Percentiles rank a stretch among this genome's conserved stretches.
Evolutionary conservation across 2,113 vertebrate genomes (phyloP).

Genomic region (Sphyrna mokarran): DNA sequence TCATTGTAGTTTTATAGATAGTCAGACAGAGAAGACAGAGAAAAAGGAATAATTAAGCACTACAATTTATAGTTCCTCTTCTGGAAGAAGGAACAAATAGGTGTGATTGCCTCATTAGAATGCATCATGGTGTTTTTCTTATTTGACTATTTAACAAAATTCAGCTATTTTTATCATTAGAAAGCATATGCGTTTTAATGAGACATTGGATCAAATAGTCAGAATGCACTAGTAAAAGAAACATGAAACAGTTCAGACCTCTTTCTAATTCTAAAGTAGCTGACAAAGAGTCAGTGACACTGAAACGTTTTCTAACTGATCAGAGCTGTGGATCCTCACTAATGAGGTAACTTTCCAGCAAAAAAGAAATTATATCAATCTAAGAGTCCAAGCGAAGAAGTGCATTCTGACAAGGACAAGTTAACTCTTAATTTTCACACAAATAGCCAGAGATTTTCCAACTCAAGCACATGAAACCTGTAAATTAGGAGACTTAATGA

Average conservation of each 20-base stretch:
- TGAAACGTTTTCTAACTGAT: constrained; percentile 12
- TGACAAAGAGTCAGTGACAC: not conserved
- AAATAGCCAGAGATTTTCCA: not conserved
- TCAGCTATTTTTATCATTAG: not conserved
- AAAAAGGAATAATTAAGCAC: not conserved
- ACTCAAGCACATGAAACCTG: not conserved
- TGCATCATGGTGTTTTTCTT: not conserved
- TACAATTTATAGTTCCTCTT: too few species aligned
- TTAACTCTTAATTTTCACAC: constrained; percentile 24
- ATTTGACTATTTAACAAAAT: constrained; percentile 5
- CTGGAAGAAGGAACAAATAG: not conserved
- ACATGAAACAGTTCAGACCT: constrained; percentile 4
- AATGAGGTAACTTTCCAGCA: constrained; percentile 8
- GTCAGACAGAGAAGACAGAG: not conserved
- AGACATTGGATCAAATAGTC: constrained; percentile 22
- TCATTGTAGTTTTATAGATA: not conserved
- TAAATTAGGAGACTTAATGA: not conserved
- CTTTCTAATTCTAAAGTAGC: not conserved
- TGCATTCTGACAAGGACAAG: not conserved
- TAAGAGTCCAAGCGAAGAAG: not conserved
- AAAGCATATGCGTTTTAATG: not conserved
- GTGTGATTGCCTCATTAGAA: not conserved
- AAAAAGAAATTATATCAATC: not conserved
- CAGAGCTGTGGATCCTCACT: not conserved
- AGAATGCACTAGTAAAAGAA: not conserved